Evolutionary conservation across 2,113 vertebrate genomes (phyloP).

Genomic region (Polypterus bichir): DNA sequence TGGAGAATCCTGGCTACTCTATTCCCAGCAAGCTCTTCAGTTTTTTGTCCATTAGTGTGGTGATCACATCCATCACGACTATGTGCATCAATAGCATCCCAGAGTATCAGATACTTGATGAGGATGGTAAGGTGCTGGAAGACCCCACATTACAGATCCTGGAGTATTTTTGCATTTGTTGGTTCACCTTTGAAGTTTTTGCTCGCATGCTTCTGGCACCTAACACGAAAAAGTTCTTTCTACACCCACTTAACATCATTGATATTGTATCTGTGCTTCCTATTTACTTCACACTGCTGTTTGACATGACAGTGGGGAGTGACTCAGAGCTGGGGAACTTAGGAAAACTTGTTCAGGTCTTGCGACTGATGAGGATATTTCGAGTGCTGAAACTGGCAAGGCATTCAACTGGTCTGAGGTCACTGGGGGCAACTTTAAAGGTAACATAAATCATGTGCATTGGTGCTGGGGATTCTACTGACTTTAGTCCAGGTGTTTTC

Average conservation of each 20-base stretch:
- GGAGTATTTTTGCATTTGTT: slow-evolving; percentile 88
- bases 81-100: slow-evolving; percentile 96
- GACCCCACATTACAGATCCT: slow-evolving; percentile 65
- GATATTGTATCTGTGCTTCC: slow-evolving; percentile 83
- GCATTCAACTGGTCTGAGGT: slow-evolving; percentile 87
- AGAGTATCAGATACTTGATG: slow-evolving; percentile 73
- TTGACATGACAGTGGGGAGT: slow-evolving; percentile 56
- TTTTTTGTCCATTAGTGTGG: slow-evolving; percentile 80
- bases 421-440: slow-evolving; percentile 84
- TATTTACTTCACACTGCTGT: slow-evolving; percentile 82
- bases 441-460: slow-evolving; percentile 38
- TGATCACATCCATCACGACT: slow-evolving; percentile 77
- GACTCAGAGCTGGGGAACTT: slow-evolving; percentile 61
- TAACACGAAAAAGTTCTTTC: slow-evolving; percentile 80
- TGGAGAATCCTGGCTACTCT: slow-evolving; percentile 95
- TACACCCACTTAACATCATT: slow-evolving; percentile 83
- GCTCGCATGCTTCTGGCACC: slow-evolving; percentile 79
- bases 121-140: slow-evolving; percentile 50
- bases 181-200: slow-evolving; percentile 93
- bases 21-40: slow-evolving; percentile 93
- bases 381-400: slow-evolving; percentile 90
- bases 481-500: not conserved
- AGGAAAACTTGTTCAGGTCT: slow-evolving; percentile 83
- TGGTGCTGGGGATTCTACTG: not conserved
- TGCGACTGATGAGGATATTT: slow-evolving; percentile 90